Evolutionary conservation across 2,113 vertebrate genomes (phyloP).

Genomic region (Camelus dromedarius): DNA sequence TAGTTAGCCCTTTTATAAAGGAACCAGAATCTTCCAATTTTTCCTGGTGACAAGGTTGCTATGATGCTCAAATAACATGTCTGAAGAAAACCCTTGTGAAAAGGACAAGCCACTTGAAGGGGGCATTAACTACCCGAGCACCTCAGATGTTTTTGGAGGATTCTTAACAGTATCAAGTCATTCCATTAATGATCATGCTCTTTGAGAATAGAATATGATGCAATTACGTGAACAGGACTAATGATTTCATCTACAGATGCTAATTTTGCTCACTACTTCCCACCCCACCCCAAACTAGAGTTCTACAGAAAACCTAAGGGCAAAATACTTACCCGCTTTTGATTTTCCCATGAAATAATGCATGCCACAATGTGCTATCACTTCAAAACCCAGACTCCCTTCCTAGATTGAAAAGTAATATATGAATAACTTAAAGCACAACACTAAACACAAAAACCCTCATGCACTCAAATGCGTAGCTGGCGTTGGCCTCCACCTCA

Average conservation of each 20-base stretch:
- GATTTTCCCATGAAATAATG: conserved; percentile 94
- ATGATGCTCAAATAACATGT: conserved; percentile 10
- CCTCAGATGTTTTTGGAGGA: background rate
- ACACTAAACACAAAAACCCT: conserved; percentile 73
- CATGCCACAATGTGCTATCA: conserved; percentile 91
- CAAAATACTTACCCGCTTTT: conserved; percentile 89
- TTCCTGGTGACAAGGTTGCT: background rate
- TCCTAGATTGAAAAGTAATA: conserved; percentile 87
- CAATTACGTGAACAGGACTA: background rate
- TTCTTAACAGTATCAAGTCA: background rate
- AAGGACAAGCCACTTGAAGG: background rate
- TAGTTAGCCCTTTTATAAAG: background rate
- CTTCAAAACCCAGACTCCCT: conserved; percentile 91
- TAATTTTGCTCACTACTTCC: conserved; percentile 8
- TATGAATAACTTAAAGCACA: conserved; percentile 71
- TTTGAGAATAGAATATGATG: background rate
- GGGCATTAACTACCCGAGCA: background rate
- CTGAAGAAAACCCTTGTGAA: background rate
- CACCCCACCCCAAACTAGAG: conserved; percentile 60
- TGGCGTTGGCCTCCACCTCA: conserved; percentile 35
- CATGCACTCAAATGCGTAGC: conserved; percentile 35
- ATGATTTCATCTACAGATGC: background rate
- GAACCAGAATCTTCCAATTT: background rate
- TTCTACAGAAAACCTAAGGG: conserved; percentile 64
- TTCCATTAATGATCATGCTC: conserved; percentile 2